These are phyloP conservation scores for Tuberolachnus salignus DNA, from an alignment of 2,888 invertebrate species.

Conservation along the genomic window DNA sequence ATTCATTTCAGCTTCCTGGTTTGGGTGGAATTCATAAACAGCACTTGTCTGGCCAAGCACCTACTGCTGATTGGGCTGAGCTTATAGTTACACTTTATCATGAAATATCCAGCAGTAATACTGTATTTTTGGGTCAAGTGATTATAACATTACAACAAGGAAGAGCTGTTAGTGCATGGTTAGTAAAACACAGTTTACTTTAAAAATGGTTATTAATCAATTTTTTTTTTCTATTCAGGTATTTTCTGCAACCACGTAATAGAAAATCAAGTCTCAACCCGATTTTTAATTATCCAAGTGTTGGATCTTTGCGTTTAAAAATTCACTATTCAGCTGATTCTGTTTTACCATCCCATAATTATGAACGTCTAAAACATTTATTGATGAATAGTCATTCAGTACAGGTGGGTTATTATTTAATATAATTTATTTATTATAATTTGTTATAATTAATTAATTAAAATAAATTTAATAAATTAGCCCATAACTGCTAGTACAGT, in stretches of 20 bases:
- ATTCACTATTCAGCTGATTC: constrained; percentile 88
- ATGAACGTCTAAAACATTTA: constrained; percentile 77
- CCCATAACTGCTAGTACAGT: constrained; percentile 82
- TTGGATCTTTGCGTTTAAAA: constrained; percentile 83
- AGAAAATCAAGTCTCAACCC: constrained; percentile 70
- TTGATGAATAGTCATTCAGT: constrained; percentile 75
- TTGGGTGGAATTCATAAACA: constrained; percentile 57
- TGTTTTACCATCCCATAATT: constrained; percentile 83
- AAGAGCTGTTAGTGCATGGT: constrained; percentile 76
- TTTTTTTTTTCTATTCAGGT: constrained; percentile 66
- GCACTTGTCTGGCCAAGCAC: constrained; percentile 26
- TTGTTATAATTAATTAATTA: constrained; percentile 9
- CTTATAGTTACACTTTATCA: constrained; percentile 86
- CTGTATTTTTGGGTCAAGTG: constrained; percentile 88
- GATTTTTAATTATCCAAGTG: constrained; percentile 61
- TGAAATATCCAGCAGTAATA: constrained; percentile 76
- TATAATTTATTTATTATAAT: constrained; percentile 12
- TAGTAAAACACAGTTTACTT: constrained; percentile 61
- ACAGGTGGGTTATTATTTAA: constrained; percentile 36
- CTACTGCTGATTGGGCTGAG: constrained; percentile 70
- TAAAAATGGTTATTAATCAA: not conserved
- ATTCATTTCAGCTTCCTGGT: constrained; percentile 58
- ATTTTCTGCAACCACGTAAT: constrained; percentile 75
- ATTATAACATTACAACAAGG: constrained; percentile 74
- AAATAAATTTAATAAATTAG: constrained; percentile 62